phyloP scores from a whole-genome alignment of 2,797 vertebrate species.

The Sylvia borin region DNA sequence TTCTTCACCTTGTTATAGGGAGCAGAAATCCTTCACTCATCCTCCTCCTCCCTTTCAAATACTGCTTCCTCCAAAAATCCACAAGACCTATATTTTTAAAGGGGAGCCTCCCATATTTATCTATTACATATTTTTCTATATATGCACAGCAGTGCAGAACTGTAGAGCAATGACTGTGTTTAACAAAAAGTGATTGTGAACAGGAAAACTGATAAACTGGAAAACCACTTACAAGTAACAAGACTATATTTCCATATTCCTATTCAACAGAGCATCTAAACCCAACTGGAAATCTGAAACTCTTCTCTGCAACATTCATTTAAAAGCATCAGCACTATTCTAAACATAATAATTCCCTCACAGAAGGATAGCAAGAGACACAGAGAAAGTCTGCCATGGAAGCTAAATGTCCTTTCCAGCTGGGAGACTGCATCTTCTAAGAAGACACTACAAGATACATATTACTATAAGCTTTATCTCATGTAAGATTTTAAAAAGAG shows the following conservation, averaged over 20 bases:
- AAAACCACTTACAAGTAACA: neutral
- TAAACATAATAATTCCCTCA: neutral
- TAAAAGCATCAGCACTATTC: neutral
- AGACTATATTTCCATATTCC: neutral
- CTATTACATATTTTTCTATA: neutral
- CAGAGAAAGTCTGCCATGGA: neutral
- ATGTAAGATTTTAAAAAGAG: neutral
- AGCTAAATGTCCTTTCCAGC: neutral
- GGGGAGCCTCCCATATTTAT: accelerated
- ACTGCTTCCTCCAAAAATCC: neutral
- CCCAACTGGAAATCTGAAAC: neutral
- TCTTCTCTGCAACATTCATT: neutral
- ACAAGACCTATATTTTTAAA: neutral
- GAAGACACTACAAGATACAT: neutral
- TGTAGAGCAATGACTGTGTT: neutral
- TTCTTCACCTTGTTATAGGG: neutral
- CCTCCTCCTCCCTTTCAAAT: neutral
- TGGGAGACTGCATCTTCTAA: neutral
- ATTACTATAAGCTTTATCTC: neutral
- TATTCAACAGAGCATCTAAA: neutral
- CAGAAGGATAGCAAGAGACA: neutral
- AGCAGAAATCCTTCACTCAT: neutral
- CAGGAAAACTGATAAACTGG: neutral
- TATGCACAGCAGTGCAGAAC: neutral
- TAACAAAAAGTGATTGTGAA: neutral